Base-by-base conservation (phyloP, 2,797 vertebrate species). In the Fundulus diaphanus region DNA sequence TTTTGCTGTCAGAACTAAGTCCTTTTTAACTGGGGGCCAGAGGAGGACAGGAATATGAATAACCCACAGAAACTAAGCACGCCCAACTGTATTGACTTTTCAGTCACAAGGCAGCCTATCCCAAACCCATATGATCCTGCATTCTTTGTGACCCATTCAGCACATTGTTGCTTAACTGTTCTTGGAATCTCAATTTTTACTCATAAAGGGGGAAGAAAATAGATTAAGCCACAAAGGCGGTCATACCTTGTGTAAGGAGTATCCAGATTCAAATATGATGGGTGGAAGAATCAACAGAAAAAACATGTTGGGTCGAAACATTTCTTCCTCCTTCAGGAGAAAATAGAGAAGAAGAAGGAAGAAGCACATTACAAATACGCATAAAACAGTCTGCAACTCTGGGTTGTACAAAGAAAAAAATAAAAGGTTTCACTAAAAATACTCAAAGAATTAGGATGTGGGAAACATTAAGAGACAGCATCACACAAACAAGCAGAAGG, bases 251-350 rank as follows among this genome's bases (percentile, higher is more conserved):
- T 99, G 98, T 68, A 99, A 91, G 6, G 98, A 99, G 89, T 99
- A 99, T 81, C 98, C 98, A 0, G 98, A 99, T 84, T 99, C 98
- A 93, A 99, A 99, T 93, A 99, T 99, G 86, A 99, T 99, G 24
- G 98, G 98, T 0, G 98, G 98, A 75, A 99, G 96, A 74, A 99
- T 93, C 86, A 99, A 95, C 61, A 99, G 96, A 92, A 99, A 99
- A 93, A 99, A 99, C 98, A 99, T 99, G 91, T 99, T 99, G 83
- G 98, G 98, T 57, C 98, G 96, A 92, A 99, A 99, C 98, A 99
- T 99, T 89, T 99, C 98, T 91, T 99, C 98, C 89, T 99, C 98
- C 98, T 99, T 81, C 15, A 24, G 82, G 42, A 84, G 31, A 85
- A 70, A 74, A 1, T n/a, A 83, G 8, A 80, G 70, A 20, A 85